Conservation (phyloP, 2,888 invertebrate genomes). For the Dromius quadrimaculatus region DNA sequence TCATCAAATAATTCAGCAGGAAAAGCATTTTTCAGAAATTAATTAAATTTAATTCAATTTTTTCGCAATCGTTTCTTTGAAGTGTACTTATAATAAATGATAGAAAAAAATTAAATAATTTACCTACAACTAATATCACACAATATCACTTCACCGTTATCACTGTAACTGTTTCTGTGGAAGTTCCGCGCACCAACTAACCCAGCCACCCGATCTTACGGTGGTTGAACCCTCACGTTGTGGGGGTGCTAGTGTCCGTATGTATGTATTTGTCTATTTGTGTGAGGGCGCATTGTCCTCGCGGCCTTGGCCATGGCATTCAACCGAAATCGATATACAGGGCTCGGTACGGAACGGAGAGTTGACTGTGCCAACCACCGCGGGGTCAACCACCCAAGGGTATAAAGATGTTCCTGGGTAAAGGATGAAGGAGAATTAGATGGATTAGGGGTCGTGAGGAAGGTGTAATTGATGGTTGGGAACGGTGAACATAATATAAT, state of each 20-base stretch:
- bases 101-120: too few relatives aligned
- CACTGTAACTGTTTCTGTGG: not conserved
- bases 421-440: too few relatives aligned
- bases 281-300: slow-evolving; percentile 36
- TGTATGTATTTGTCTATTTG: not conserved
- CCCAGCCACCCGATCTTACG: slow-evolving; percentile 5
- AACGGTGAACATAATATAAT: too few relatives aligned
- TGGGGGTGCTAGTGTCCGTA: slow-evolving; percentile 16
- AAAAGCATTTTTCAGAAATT: too few relatives aligned
- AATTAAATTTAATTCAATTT: too few relatives aligned
- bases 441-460: not conserved
- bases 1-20: too few relatives aligned
- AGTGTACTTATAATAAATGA: too few relatives aligned
- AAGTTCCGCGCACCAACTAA: slow-evolving; percentile 5
- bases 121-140: slow-evolving; percentile 7
- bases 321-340: slow-evolving; percentile 41
- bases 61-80: too few relatives aligned
- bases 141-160: slow-evolving; percentile 2
- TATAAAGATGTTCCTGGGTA: too few relatives aligned
- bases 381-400: too few relatives aligned
- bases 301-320: slow-evolving; percentile 51
- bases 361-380: slow-evolving; percentile 10
- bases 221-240: not conserved
- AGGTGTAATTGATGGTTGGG: too few relatives aligned
- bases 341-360: not conserved